Evolutionary conservation across 2,888 invertebrate genomes (phyloP).

Genomic region (Brassicogethes aeneus): DNA sequence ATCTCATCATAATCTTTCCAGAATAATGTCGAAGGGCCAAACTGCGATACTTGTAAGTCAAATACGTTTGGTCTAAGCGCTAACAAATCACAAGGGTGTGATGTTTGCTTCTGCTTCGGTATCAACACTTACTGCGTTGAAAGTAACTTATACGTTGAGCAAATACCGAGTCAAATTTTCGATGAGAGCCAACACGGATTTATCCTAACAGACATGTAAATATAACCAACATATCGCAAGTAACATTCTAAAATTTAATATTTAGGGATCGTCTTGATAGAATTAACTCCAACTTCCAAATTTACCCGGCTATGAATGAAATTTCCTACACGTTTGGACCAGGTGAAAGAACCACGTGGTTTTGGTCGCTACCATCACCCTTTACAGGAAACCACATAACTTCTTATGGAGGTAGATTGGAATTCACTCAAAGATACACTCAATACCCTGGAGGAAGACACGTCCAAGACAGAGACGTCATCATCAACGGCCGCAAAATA

Average conservation of each 20-base stretch:
- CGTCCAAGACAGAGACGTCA: conserved; percentile 68
- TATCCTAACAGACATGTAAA: conserved; percentile 52
- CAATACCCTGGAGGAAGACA: conserved; percentile 42
- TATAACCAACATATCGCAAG: background rate
- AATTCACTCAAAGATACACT: conserved; percentile 63
- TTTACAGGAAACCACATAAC: conserved; percentile 68
- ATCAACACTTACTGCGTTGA: conserved; percentile 67
- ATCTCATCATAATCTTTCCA: conserved; percentile 40
- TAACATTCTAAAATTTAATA: conserved; percentile 6
- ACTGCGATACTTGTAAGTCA: conserved; percentile 68
- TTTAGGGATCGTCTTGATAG: conserved; percentile 37
- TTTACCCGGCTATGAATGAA: conserved; percentile 50
- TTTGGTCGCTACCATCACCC: conserved; percentile 65
- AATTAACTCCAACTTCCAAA: conserved; percentile 42
- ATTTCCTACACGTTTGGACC: conserved; percentile 50
- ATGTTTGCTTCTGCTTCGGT: conserved; percentile 82
- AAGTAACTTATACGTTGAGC: conserved; percentile 52
- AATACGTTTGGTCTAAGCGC: conserved; percentile 71
- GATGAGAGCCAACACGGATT: conserved; percentile 49
- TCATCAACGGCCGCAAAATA: conserved; percentile 69
- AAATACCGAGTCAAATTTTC: conserved; percentile 56
- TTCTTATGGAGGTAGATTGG: conserved; percentile 80
- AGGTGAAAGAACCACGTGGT: conserved; percentile 45
- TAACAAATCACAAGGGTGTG: conserved; percentile 68
- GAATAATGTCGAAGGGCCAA: conserved; percentile 67